Evolutionary conservation across 2,113 vertebrate species (phyloP).

Genomic region (Hippocampus mohnikei): DNA sequence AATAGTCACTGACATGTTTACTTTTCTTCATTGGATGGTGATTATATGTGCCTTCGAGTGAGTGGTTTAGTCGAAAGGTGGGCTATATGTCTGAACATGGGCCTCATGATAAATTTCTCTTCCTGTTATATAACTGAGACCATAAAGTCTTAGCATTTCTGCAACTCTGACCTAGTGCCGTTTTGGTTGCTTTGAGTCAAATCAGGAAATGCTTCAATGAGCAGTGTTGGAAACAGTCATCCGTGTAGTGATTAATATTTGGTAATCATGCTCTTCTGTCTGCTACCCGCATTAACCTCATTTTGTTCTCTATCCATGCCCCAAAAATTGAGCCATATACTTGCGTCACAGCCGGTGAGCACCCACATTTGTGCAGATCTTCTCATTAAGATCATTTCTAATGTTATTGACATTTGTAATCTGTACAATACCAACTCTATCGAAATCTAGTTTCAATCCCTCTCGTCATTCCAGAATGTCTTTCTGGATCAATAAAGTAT

Average conservation of each 20-base stretch:
- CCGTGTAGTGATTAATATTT: not conserved
- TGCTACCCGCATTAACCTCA: not conserved
- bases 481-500: constrained; percentile 1
- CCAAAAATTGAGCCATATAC: not conserved
- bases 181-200: not conserved
- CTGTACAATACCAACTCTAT: not conserved
- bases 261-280: not conserved
- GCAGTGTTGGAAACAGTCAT: not conserved
- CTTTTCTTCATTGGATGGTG: not conserved
- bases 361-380: not conserved
- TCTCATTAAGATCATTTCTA: not conserved
- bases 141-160: too few relatives aligned
- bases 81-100: not conserved
- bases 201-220: not conserved
- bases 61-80: not conserved
- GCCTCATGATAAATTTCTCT: not conserved
- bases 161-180: not conserved
- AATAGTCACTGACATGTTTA: not conserved
- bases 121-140: not conserved
- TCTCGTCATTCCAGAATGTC: not conserved
- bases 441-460: not conserved
- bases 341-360: not conserved
- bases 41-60: not conserved
- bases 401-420: not conserved
- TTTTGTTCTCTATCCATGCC: not conserved